Percentiles rank a stretch among this genome's conserved stretches.
Conservation (phyloP, 1,140 invertebrate species). For the Drosophila littoralis region DNA sequence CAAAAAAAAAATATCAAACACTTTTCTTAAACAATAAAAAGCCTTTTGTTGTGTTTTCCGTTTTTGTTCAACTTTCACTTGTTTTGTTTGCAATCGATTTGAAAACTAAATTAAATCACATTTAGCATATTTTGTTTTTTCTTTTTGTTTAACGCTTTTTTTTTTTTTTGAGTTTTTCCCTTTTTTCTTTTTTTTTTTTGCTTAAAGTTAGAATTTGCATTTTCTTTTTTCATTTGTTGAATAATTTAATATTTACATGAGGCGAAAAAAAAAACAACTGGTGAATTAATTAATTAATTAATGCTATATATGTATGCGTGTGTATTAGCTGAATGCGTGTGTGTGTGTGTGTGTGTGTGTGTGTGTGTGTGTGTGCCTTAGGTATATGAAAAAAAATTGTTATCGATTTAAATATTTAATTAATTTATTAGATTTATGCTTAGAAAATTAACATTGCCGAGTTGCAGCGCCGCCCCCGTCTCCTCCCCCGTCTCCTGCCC, state of each 20-base stretch:
- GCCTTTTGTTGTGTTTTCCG: slow-evolving; percentile 52
- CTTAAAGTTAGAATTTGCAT: slow-evolving; percentile 8
- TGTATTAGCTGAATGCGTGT: slow-evolving; percentile 21
- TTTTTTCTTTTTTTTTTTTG: slow-evolving; percentile 5
- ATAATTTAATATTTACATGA: slow-evolving; percentile 68
- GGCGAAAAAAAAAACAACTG: slow-evolving; percentile 35
- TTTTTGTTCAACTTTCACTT: slow-evolving; percentile 9
- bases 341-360: slow-evolving; percentile 20
- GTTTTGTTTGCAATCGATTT: slow-evolving; percentile 40
- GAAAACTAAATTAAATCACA: slow-evolving; percentile 79
- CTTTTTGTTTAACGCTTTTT: slow-evolving; percentile 11
- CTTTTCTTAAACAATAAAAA: slow-evolving; percentile 72
- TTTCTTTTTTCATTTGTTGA: slow-evolving; percentile 21
- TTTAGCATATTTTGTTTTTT: slow-evolving; percentile 58
- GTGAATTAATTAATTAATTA: slow-evolving; percentile 24
- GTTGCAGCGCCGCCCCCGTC: slow-evolving; percentile 7
- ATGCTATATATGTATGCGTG: slow-evolving; percentile 27
- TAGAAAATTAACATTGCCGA: slow-evolving; percentile 56
- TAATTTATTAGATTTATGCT: slow-evolving; percentile 44
- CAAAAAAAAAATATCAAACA: slow-evolving; percentile 42
- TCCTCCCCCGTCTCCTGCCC: neutral
- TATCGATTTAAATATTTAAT: slow-evolving; percentile 35
- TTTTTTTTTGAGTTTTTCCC: slow-evolving; percentile 13
- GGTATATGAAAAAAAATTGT: slow-evolving; percentile 72
- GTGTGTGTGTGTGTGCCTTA: slow-evolving; percentile 48